Conservation (phyloP, 2,797 vertebrate genomes). For the Tragelaphus oryx region DNA sequence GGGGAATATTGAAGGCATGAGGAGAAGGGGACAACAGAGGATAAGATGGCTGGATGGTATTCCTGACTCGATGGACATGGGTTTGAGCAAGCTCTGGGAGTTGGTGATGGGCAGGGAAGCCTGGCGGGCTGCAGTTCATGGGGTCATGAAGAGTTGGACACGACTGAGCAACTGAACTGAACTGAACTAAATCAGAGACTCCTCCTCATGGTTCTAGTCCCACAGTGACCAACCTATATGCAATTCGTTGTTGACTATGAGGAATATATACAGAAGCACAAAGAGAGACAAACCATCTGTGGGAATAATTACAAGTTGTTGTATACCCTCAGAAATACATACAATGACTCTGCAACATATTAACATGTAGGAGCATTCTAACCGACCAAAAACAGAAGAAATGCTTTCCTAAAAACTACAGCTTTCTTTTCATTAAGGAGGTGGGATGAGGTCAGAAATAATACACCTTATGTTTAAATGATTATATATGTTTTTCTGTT, state of each 20-base stretch:
- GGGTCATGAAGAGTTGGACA: background rate
- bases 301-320: background rate
- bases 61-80: background rate
- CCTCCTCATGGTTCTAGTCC: constrained; percentile 18
- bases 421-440: background rate
- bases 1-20: background rate
- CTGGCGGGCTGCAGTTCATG: background rate
- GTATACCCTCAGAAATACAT: constrained; percentile 15
- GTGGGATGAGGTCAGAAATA: background rate
- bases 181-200: constrained; percentile 8
- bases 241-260: background rate
- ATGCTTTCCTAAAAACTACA: background rate
- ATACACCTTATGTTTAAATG: background rate
- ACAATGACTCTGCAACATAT: constrained; percentile 18
- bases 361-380: background rate
- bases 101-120: background rate
- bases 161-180: background rate
- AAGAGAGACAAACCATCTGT: constrained; percentile 25
- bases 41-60: background rate
- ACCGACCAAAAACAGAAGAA: constrained; percentile 32
- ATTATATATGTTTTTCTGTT: background rate
- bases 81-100: background rate
- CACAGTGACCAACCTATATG: background rate
- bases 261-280: background rate
- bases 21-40: background rate